Percentiles rank a stretch among this genome's conserved stretches.
These are phyloP conservation scores for Volucella inflata DNA, from an alignment of 2,888 invertebrate species.

Conservation along the genomic window DNA sequence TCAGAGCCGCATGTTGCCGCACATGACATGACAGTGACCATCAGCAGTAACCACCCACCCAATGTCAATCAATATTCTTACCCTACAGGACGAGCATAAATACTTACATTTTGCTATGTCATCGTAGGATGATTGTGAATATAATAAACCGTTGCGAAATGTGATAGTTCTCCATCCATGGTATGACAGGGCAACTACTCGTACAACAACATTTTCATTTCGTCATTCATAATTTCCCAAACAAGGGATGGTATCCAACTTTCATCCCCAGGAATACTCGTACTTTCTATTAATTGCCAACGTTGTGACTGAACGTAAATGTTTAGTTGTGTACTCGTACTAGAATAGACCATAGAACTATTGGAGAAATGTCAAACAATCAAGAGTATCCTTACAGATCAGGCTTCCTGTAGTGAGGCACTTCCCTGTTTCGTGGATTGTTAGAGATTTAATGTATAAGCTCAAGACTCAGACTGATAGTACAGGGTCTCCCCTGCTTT, in stretches of 20 bases:
- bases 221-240: constrained; percentile 62
- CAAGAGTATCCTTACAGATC: constrained; percentile 14
- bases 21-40: constrained; percentile 58
- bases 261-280: constrained; percentile 41
- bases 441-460: constrained; percentile 40
- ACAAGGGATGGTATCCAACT: constrained; percentile 33
- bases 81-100: neutral
- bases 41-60: constrained; percentile 37
- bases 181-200: constrained; percentile 59
- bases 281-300: constrained; percentile 68
- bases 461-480: constrained; percentile 52
- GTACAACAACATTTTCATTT: constrained; percentile 44
- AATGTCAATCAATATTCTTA: constrained; percentile 34
- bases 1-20: constrained; percentile 64
- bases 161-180: constrained; percentile 54
- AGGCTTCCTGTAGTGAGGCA: constrained; percentile 30
- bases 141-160: constrained; percentile 71
- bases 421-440: neutral
- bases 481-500: neutral
- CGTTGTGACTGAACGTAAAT: constrained; percentile 27
- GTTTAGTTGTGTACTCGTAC: neutral
- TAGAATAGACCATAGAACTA: neutral
- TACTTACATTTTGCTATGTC: constrained; percentile 50
- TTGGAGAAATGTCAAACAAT: constrained; percentile 66
- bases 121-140: constrained; percentile 58